Evolutionary conservation across 1,140 invertebrate species (phyloP).

Genomic region (Drosophila mayri): DNA sequence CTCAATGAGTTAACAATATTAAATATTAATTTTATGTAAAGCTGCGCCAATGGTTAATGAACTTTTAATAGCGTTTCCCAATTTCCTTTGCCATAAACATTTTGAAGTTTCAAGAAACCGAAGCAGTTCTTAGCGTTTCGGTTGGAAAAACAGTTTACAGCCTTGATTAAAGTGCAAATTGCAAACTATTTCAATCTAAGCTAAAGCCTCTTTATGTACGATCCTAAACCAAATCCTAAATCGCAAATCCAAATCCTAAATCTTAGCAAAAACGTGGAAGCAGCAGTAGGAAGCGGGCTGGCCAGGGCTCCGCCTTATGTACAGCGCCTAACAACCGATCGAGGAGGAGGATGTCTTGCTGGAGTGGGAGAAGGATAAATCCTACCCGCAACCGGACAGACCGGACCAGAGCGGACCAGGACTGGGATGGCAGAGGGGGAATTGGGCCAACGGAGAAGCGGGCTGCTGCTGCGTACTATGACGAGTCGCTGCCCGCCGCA

Average conservation of each 20-base stretch:
- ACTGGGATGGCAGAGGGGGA: not conserved
- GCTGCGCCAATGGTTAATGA: not conserved
- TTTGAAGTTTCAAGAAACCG: not conserved
- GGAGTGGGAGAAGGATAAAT: slow-evolving; percentile 1
- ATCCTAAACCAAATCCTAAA: slow-evolving; percentile 15
- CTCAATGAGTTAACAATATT: slow-evolving; percentile 1
- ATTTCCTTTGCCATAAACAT: too few relatives aligned
- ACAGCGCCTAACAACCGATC: slow-evolving; percentile 72
- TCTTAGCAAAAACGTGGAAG: slow-evolving; percentile 54
- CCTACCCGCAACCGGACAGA: slow-evolving; percentile 10
- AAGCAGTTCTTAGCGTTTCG: slow-evolving; percentile 2
- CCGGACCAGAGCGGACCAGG: slow-evolving; percentile 32
- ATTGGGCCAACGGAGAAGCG: slow-evolving; percentile 21
- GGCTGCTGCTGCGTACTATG: slow-evolving; percentile 84
- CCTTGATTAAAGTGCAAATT: slow-evolving; percentile 29
- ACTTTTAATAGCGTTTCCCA: not conserved
- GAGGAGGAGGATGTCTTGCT: slow-evolving; percentile 18
- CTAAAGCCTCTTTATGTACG: slow-evolving; percentile 2
- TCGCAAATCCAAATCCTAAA: not conserved
- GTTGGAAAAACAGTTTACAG: slow-evolving; percentile 14
- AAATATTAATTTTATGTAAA: slow-evolving; percentile 1
- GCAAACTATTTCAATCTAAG: slow-evolving; percentile 18
- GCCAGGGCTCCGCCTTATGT: slow-evolving; percentile 44
- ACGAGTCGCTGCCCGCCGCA: slow-evolving; percentile 84
- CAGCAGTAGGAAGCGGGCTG: slow-evolving; percentile 54